Percentiles rank a stretch among this genome's conserved stretches.
These are phyloP conservation scores for Petrolisthes cinctipes DNA, from an alignment of 2,888 invertebrate genomes.

Conservation along the genomic window DNA sequence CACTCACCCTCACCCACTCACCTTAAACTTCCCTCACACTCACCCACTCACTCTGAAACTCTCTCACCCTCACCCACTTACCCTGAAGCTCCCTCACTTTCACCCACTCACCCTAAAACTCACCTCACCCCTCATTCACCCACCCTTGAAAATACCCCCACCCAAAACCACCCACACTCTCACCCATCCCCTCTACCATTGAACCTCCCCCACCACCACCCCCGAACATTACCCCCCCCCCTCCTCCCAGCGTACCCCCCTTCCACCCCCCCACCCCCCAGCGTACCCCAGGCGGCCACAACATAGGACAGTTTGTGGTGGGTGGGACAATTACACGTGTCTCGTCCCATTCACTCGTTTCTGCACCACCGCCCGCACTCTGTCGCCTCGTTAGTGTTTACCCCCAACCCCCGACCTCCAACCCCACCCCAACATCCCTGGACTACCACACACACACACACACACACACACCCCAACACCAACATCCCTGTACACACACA, in stretches of 20 bases:
- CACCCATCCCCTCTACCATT: not conserved
- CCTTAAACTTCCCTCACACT: not conserved
- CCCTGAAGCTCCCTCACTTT: not conserved
- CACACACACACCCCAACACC: too few relatives aligned
- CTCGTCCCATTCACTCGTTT: not conserved
- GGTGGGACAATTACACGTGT: not conserved
- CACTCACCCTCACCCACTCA: not conserved
- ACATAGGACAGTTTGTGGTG: slow-evolving; percentile 2
- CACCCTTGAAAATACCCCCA: not conserved
- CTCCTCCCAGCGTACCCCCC: not conserved
- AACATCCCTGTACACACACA: too few relatives aligned
- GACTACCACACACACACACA: too few relatives aligned
- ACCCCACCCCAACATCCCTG: too few relatives aligned
- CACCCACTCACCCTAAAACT: not conserved
- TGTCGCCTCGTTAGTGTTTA: not conserved
- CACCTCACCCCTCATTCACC: not conserved
- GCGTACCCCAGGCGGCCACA: slow-evolving; percentile 10
- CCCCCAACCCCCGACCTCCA: too few relatives aligned
- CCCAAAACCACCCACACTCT: not conserved
- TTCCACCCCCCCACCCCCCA: not conserved
- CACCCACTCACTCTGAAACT: not conserved
- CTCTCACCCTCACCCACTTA: slow-evolving; percentile 6
- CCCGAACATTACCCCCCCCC: not conserved
- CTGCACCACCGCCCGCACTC: slow-evolving; percentile 18
- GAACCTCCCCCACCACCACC: not conserved